phyloP scores from a whole-genome alignment of 2,113 vertebrate species.

The Condylura cristata region DNA sequence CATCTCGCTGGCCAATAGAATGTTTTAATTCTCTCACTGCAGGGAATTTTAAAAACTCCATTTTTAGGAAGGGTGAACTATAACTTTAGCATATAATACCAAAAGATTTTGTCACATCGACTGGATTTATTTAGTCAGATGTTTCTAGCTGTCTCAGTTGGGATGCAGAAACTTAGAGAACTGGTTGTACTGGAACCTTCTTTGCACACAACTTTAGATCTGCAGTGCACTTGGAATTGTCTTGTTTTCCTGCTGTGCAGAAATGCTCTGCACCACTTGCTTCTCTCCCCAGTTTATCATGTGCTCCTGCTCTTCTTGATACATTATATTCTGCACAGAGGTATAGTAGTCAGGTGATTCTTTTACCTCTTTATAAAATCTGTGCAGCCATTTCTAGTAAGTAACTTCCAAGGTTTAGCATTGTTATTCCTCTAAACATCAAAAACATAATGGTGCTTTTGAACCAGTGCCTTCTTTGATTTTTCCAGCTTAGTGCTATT shows the following conservation, averaged over 20 bases:
- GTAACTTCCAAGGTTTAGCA: slow-evolving; percentile 92
- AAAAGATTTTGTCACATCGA: slow-evolving; percentile 57
- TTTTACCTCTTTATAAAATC: slow-evolving; percentile 93
- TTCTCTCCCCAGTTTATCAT: slow-evolving; percentile 97
- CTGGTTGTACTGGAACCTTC: slow-evolving; percentile 81
- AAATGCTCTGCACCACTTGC: slow-evolving; percentile 93
- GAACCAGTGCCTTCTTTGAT: too few species aligned
- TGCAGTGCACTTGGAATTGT: slow-evolving; percentile 95
- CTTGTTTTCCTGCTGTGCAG: slow-evolving; percentile 96
- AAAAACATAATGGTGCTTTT: too few species aligned
- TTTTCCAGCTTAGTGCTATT: too few species aligned
- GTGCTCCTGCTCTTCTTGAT: slow-evolving; percentile 93
- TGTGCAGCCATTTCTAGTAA: slow-evolving; percentile 92
- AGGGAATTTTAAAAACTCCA: slow-evolving; percentile 4
- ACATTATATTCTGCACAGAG: slow-evolving; percentile 90
- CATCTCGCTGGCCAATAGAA: background rate
- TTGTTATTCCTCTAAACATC: slow-evolving; percentile 88
- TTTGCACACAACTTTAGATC: slow-evolving; percentile 94
- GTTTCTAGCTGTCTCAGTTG: background rate
- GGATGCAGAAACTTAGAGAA: slow-evolving; percentile 41
- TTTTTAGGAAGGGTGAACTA: background rate
- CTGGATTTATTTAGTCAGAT: slow-evolving; percentile 23
- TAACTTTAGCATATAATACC: slow-evolving; percentile 27
- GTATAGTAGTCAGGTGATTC: slow-evolving; percentile 96
- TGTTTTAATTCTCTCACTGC: slow-evolving; percentile 18